These are phyloP conservation scores for Lycia hirtaria DNA, from an alignment of 2,888 invertebrate genomes.

Conservation along the genomic window DNA sequence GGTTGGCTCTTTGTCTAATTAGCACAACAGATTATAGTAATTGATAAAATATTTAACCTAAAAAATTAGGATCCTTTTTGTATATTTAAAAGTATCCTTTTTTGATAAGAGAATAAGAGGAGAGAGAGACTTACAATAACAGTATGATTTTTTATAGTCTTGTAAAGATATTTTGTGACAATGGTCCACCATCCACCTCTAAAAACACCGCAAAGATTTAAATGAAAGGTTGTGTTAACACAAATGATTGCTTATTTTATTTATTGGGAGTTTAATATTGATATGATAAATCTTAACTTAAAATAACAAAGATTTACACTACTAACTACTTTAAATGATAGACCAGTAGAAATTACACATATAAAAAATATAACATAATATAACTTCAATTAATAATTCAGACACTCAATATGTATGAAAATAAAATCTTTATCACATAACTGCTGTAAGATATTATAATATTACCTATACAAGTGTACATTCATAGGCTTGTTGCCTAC, in stretches of 20 bases:
- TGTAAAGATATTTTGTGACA: no score
- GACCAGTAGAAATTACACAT: not conserved
- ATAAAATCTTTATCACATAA: constrained; percentile 31
- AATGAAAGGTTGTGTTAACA: no score
- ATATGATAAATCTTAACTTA: constrained; percentile 28
- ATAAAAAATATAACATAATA: constrained; percentile 16
- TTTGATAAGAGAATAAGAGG: no score
- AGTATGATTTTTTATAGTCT: no score
- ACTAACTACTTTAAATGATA: constrained; percentile 10
- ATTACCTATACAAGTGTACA: not conserved
- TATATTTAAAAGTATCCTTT: no score
- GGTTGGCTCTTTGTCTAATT: constrained; percentile 8
- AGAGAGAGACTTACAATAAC: no score
- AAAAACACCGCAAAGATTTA: no score
- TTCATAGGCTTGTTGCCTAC: constrained; percentile 7
- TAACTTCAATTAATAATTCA: constrained; percentile 7
- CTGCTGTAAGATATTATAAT: constrained; percentile 17
- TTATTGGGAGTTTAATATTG: constrained; percentile 20
- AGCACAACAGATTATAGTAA: constrained; percentile 3
- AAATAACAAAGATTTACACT: constrained; percentile 16
- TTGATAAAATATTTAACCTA: constrained; percentile 15
- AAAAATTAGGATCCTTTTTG: no score
- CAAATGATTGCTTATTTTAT: constrained; percentile 14
- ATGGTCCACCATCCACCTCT: no score
- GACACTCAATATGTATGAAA: constrained; percentile 29